Evolutionary conservation across 2,888 invertebrate genomes (phyloP), one percentile per base, ranked within the genome.

Genomic region (Halocaridina rubra): DNA sequence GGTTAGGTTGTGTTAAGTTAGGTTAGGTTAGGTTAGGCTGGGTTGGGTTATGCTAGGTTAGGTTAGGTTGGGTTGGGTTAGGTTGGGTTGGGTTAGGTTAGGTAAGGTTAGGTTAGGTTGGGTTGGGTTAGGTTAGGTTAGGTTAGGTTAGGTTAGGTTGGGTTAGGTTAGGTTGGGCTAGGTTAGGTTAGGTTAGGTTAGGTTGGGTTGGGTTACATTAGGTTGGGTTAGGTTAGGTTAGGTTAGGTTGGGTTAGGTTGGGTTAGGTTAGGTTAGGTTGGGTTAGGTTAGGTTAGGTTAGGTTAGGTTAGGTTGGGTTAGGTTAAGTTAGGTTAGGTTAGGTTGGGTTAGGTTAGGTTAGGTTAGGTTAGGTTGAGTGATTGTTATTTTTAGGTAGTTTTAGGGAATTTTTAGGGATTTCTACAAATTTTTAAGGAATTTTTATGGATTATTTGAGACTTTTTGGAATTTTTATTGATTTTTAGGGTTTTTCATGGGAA

Each of bases 121-220:
- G 16, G 72, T 72, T 33, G 24, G 39, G 72, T n/a, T 72, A 33
- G 72, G 72, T 72, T 72, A 33, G 19, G 72, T 72, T 72, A 22
- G 72, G 72, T 13, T 72, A 33, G 72, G 72, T 72, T 72, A n/a
- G 32, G 71, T 71, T 71, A 29, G 71, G 69, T 69, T 69, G 3
- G 64, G 69, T 29, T 71, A 30, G 72, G 72, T 72, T 72, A 3
- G 29, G 72, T 33, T 72, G 19, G 72, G 72, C 39, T 72, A 33
- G 39, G 72, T 33, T 72, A 33, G 72, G 72, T 72, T 33, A 33
- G 72, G 72, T 33, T 72, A 13, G 72, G 72, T 72, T 72, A 16
- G 39, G 39, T 29, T 72, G 39, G 72, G 72, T 72, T 72, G 22
- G 19, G 74, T 72, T 72, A 33, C 33, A 39, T 72, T 72, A 33